These are phyloP conservation scores for Sternarchorhynchus goeldii DNA, from an alignment of 2,797 vertebrate genomes.

Conservation along the genomic window DNA sequence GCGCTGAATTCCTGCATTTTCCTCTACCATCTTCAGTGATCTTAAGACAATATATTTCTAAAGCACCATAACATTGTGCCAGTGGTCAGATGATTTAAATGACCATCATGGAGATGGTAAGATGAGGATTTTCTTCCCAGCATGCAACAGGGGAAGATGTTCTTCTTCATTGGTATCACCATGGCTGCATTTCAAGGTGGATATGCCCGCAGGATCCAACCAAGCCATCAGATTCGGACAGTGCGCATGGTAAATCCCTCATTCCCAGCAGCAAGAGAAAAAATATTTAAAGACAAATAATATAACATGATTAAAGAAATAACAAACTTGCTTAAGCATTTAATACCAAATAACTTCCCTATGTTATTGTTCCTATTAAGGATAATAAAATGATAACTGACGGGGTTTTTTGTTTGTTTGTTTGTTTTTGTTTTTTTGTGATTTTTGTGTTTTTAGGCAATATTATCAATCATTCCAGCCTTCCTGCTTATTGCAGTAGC, in stretches of 20 bases:
- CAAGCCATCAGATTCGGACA: constrained; percentile 82
- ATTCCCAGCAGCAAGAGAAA: neutral
- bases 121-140: constrained; percentile 64
- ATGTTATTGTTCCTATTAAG: too few species aligned
- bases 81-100: neutral
- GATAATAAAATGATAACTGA: too few species aligned
- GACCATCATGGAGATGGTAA: neutral
- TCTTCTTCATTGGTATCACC: constrained; percentile 94
- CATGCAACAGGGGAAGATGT: constrained; percentile 98
- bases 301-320: too few species aligned
- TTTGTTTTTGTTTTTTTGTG: neutral
- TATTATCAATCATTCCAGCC: constrained; percentile 85
- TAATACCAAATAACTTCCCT: too few species aligned
- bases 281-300: neutral
- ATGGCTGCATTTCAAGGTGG: constrained; percentile 94
- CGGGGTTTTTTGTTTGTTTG: neutral
- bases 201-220: constrained; percentile 88
- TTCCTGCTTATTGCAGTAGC: constrained; percentile 91
- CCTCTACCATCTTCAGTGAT: too few species aligned
- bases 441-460: constrained; percentile 76
- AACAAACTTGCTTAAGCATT: too few species aligned
- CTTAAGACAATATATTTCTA: too few species aligned
- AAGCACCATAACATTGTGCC: too few species aligned
- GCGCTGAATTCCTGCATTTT: too few species aligned
- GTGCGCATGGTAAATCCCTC: constrained; percentile 79